These are phyloP conservation scores for Hiodon tergisus DNA, from an alignment of 2,113 vertebrate species.

Conservation along the genomic window DNA sequence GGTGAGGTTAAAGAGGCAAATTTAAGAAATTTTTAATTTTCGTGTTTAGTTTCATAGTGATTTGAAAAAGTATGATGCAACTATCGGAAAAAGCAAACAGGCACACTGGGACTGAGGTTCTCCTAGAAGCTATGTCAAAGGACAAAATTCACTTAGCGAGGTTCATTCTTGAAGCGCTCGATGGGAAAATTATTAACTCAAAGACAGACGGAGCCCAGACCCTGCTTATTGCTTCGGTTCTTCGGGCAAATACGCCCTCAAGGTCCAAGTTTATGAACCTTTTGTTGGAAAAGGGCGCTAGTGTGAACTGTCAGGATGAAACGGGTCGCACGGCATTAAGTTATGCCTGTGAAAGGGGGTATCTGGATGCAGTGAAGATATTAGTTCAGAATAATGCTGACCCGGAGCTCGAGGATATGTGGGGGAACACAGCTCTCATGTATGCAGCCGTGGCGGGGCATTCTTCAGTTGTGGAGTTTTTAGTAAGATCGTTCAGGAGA, in stretches of 20 bases:
- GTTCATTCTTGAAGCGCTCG: conserved; percentile 61
- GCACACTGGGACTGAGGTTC: conserved; percentile 46
- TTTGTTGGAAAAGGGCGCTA: conserved; percentile 54
- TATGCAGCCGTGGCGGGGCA: conserved; percentile 53
- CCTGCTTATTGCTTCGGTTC: conserved; percentile 55
- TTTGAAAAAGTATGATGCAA: conserved; percentile 41
- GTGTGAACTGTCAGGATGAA: conserved; percentile 51
- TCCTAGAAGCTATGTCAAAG: conserved; percentile 61
- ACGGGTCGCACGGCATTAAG: conserved; percentile 58
- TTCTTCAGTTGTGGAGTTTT: conserved; percentile 51
- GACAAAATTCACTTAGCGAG: conserved; percentile 60
- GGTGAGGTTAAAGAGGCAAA: not conserved
- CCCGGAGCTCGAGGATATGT: conserved; percentile 52
- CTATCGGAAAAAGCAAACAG: conserved; percentile 32
- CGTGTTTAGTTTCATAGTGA: not conserved
- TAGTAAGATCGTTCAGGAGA: conserved; percentile 63
- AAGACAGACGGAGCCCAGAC: conserved; percentile 50
- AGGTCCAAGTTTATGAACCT: conserved; percentile 55
- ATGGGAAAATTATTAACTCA: conserved; percentile 59
- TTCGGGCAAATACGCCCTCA: conserved; percentile 42
- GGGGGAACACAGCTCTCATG: conserved; percentile 61
- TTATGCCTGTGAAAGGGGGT: conserved; percentile 56
- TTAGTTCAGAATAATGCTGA: conserved; percentile 58
- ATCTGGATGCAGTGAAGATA: conserved; percentile 55
- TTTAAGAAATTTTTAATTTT: conserved; percentile 1